Evolutionary conservation across 2,113 vertebrate species (phyloP), one percentile per base, ranked within the genome.

Genomic region (Lophotis ruficrista): DNA sequence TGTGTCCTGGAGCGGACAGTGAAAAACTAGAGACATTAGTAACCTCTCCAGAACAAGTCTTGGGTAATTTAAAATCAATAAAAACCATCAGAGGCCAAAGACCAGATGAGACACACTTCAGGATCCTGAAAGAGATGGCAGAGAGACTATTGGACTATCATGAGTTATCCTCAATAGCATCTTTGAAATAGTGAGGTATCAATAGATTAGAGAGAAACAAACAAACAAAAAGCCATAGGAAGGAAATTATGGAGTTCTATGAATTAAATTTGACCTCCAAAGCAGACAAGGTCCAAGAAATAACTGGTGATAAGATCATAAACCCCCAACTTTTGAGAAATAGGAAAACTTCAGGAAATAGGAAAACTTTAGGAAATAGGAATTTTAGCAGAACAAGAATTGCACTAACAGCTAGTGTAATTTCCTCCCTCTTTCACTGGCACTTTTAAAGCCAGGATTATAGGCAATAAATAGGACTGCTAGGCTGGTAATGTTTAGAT

Each of bases 21-120:
- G 71, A 86, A 95, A 94, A 94, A 91, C 25, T 68, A 69, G 51
- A 87, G 72, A 81, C 22, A 84, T 95, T 90, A 94, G 30, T 57
- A 79, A 91, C 45, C n/a, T 85, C 53, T 89, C 51, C 83, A 89
- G 70, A 91, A 92, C 35, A 94, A 89, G 19, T 86, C 77, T 51
- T 58, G 48, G 69, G 70, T 92, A 88, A 96, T 87, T 77, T 71
- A 81, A 97, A 95, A 95, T 94, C 93, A 90, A 89, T 93, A 82
- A 89, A 94, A 95, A 41, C 43, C 60, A 41, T 80, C 38, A 87
- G 69, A 90, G 22, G 17, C 33, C 70, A 57, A 86, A 87, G 80
- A 87, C 27, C 62, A 91, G 43, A 66, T 81, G 50, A 81, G 35
- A 83, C 35, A 68, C 23, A 48, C 33, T 61, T 80, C 1, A 7